phyloP scores from a whole-genome alignment of 2,888 invertebrate species.

The Achlya flavicornis region DNA sequence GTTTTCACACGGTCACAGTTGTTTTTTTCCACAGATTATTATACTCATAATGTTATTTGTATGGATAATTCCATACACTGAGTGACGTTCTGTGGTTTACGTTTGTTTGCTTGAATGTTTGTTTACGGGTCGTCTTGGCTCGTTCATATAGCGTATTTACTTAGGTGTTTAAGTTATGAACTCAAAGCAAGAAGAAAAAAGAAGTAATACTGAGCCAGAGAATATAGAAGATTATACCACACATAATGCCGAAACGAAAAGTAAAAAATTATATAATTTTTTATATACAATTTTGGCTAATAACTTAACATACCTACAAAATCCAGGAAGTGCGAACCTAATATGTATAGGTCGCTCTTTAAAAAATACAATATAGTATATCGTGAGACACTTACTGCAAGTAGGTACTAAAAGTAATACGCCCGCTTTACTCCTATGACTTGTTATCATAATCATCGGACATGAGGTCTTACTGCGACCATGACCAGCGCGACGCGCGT shows the following conservation, averaged over 20 bases:
- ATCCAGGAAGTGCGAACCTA: no score
- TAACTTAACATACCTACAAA: no score
- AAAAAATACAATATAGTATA: no score
- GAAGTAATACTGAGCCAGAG: background rate
- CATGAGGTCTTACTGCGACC: slow-evolving; percentile 69
- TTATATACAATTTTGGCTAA: no score
- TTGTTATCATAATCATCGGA: slow-evolving; percentile 37
- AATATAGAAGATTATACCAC: background rate
- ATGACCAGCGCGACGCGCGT: slow-evolving; percentile 63
- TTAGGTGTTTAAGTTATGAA: slow-evolving; percentile 20
- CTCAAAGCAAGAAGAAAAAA: background rate
- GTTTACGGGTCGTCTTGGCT: slow-evolving; percentile 52
- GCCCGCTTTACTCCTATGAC: slow-evolving; percentile 12
- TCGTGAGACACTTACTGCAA: no score
- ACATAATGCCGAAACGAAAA: no score
- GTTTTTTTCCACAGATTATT: slow-evolving; percentile 19
- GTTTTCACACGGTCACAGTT: slow-evolving; percentile 8
- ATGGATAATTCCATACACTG: slow-evolving; percentile 43
- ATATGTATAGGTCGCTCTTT: no score
- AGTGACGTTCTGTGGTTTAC: slow-evolving; percentile 46
- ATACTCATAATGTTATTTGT: slow-evolving; percentile 38
- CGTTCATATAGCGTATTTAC: slow-evolving; percentile 30
- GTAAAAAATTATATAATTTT: no score
- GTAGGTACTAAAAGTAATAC: no score
- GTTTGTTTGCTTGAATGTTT: slow-evolving; percentile 55